Evolutionary conservation across 2,797 vertebrate species (phyloP), one percentile per base, ranked within the genome.

Genomic region (Acrossocheilus fasciatus): DNA sequence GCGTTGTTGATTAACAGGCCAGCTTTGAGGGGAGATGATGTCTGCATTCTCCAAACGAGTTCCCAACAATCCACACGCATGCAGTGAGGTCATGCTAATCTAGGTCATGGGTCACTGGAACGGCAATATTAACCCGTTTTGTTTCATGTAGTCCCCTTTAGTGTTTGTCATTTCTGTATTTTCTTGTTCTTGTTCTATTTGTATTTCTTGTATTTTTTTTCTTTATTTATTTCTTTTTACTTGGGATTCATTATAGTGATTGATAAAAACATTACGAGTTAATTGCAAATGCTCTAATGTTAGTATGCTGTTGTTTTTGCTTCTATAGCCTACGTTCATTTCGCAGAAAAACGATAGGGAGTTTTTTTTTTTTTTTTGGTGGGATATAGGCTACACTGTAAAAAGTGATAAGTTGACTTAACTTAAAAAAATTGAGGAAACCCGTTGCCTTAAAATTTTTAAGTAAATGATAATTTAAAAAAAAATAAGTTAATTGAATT

Each of bases 1-100:
- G 80, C 74, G 39, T 30, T 90, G 75, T 84, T 83, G 85, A 82
- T 82, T 78, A 90, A 83, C 85, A 82, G 66, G 66, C 70, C 17
- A 45, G 34, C 62, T 82, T 75, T 74, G 62, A 73, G 34, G 52
- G 45, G n/a, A 82, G 47, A 80, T 69, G 74, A 85, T 66, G 74
- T 80, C 74, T 78, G 50, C 76, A 59, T 85, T 89, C 80, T 57
- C 76, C 52, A 86, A 68, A 52, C 50, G 47, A 47, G 88, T 72
- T 81, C 59, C 52, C 39, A 66, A 52, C 74, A 34, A 41, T 69
- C 34, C 47, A 43, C 36, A 39, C 11, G 47, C 36, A 39, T 7
- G 47, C 17, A 15, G 54, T 86, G 69, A 81, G 70, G 20, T 86
- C 78, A 81, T 75, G 30, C 20, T 74, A 15, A 62, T 52, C n/a